Percentiles rank a stretch among this genome's conserved stretches.
Conservation (phyloP, 2,888 invertebrate species). For the Eristalinus sepulchralis region DNA sequence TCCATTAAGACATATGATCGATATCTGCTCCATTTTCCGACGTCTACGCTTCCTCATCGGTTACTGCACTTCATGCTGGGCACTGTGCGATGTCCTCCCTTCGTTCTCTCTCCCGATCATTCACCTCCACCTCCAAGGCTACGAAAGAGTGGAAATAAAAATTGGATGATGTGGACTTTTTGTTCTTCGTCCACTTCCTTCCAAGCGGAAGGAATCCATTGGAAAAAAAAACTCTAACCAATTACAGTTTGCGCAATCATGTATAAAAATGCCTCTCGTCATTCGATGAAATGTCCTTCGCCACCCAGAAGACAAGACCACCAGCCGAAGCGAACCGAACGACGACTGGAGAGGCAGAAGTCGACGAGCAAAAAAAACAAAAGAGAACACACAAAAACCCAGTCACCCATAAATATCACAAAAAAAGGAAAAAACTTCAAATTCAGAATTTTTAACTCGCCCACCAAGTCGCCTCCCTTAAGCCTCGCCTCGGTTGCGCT, state of each 20-base stretch:
- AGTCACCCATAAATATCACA: conserved; percentile 60
- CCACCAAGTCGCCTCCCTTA: background rate
- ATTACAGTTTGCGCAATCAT: conserved; percentile 68
- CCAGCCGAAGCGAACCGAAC: background rate
- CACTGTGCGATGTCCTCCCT: background rate
- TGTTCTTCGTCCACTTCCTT: background rate
- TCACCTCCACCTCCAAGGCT: background rate
- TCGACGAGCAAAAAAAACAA: conserved; percentile 26
- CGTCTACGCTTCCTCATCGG: background rate
- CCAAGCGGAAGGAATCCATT: conserved; percentile 37
- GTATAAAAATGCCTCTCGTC: conserved; percentile 58
- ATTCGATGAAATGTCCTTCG: conserved; percentile 53
- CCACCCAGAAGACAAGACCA: background rate
- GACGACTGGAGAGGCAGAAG: background rate
- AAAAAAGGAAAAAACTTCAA: conserved; percentile 66
- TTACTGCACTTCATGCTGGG: conserved; percentile 1
- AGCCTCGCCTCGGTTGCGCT: background rate
- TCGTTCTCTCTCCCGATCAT: no score
- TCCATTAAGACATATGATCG: conserved; percentile 39
- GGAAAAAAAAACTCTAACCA: conserved; percentile 47
- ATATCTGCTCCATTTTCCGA: background rate
- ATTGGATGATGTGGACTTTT: background rate
- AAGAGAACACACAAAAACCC: conserved; percentile 7
- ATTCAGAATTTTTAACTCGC: conserved; percentile 32
- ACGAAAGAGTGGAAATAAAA: background rate